Evolutionary conservation across 2,888 invertebrate genomes (phyloP), one percentile per base, ranked within the genome.

Genomic region (Laspeyria flexula): DNA sequence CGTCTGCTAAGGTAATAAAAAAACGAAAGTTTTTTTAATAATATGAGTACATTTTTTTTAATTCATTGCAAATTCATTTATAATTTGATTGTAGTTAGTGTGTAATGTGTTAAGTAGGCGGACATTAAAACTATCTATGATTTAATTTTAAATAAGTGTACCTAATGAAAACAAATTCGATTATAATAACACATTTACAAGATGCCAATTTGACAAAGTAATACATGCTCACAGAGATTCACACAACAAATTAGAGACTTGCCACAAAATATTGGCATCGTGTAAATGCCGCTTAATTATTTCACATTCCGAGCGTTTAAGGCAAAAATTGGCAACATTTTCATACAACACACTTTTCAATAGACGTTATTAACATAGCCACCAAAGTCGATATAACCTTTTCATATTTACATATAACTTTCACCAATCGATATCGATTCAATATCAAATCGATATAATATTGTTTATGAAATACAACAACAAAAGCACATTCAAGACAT

Each of bases 301-400:
- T 41, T 38, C 11, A 50, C 10, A 53, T 50, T 57, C 12, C 15
- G 48, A 57, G 50, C 53, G 39, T 51, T 38, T 65, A 66, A 66
- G 66, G 66, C 66, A 66, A 61, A 68, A 49, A 49, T 60, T 65
- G 69, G 66, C 66, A 65, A 65, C 58, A 46, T 38, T 39, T 21
- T 21, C 5, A 21, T 21, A 3, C 23, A 49, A 30, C 39, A 1
- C 35, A 11, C 25, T 25, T 16, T 43, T 5, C 23, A 33, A 2
- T 12, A 25, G 3, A 25, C 5, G 6, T 27, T n/a, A 33, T 42
- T 23, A 37, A 18, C 18, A 25, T 43, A 35, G 43, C 43, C 29
- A n/a, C 35, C 37, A 37, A 30, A 31, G 3, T 33, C 43, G 25
- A 63, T 57, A 30, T 63, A 40, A 3, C 21, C n/a, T 29, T 48